Evolutionary conservation across 2,888 invertebrate genomes (phyloP), one percentile per base, ranked within the genome.

Genomic region (Diarsia rubi): DNA sequence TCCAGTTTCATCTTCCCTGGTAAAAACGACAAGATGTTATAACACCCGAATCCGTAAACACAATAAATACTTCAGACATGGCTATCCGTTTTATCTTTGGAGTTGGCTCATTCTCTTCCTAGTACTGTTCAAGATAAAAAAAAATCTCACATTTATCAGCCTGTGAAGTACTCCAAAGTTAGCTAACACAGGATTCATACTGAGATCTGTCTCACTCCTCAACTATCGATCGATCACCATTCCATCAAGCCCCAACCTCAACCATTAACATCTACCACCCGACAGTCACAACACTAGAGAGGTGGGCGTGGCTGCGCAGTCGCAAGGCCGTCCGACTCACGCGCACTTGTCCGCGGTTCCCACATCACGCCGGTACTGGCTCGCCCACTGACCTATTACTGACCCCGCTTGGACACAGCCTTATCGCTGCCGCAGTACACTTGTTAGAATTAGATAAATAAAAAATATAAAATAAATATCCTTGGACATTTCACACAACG

Each of bases 251-350:
- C 19, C 19, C 31, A 62, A 68, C 52, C 4, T 24, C 37, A 47
- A 68, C 44, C 12, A 54, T 57, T 67, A 49, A 27, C 47, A 62
- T n/a, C 49, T 42, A 66, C 37, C 37, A 44, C 27, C 52, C n/a
- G 54, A 68, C 19, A 59, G 31, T 75, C 49, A 27, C 49, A 69
- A 47, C 52, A 67, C 71, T 72, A 81, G 85, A 86, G 87, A 75
- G 87, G 86, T 82, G 79, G 84, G 86, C 84, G 88, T 84, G 86
- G 9, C 57, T 42, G n/a, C 47, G 77, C 82, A 21, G 74, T 62
- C 83, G 84, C 88, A 88, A 88, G 88, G 88, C 79, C 88, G 88
- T 64, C 54, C 78, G 70, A 74, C 80, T 87, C 88, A 88, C 88
- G 88, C 86, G 81, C 86, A 88, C 86, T 87, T 88, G 86, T 83